A percentile compares a stretch with the other conserved stretches of the same genome.
These are phyloP conservation scores for Mythimna ferrago DNA, from an alignment of 2,888 invertebrate species.

Conservation along the genomic window DNA sequence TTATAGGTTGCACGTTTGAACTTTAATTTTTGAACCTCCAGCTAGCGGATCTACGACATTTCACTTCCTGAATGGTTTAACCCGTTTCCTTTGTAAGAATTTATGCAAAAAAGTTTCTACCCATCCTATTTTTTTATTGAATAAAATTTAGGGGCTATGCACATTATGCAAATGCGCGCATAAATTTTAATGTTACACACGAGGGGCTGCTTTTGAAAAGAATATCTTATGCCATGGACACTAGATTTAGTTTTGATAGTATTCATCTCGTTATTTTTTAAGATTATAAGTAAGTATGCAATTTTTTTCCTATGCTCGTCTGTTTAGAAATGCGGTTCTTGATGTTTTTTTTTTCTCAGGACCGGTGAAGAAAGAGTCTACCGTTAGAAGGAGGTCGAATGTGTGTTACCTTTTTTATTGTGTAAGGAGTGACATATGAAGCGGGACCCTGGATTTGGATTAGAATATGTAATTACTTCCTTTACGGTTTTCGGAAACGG, in stretches of 20 bases:
- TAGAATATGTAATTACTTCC: slow-evolving; percentile 91
- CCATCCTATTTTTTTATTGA: slow-evolving; percentile 91
- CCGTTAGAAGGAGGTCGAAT: slow-evolving; percentile 85
- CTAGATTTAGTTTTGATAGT: slow-evolving; percentile 71
- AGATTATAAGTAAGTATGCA: slow-evolving; percentile 85
- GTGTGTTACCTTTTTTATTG: slow-evolving; percentile 83
- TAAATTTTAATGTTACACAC: slow-evolving; percentile 86
- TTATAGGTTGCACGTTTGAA: slow-evolving; percentile 62
- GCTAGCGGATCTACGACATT: slow-evolving; percentile 85
- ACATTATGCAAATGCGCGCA: slow-evolving; percentile 91
- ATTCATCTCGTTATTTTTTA: slow-evolving; percentile 74
- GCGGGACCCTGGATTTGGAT: slow-evolving; percentile 86
- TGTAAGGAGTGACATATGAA: slow-evolving; percentile 88
- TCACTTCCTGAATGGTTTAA: slow-evolving; percentile 89
- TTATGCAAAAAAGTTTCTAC: slow-evolving; percentile 91
- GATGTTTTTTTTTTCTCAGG: slow-evolving; percentile 88
- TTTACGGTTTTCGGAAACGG: slow-evolving; percentile 89
- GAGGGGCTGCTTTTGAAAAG: slow-evolving; percentile 66
- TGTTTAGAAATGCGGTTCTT: slow-evolving; percentile 83
- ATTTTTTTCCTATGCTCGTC: slow-evolving; percentile 80
- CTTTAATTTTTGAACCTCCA: slow-evolving; percentile 75
- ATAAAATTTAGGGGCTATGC: slow-evolving; percentile 90
- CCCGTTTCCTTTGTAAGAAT: slow-evolving; percentile 91
- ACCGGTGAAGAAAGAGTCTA: slow-evolving; percentile 77
- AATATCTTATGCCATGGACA: slow-evolving; percentile 53